Percentiles rank a stretch among this genome's conserved stretches.
These are phyloP conservation scores for Zosterops pallidus DNA, from an alignment of 2,113 vertebrate genomes.

Conservation along the genomic window DNA sequence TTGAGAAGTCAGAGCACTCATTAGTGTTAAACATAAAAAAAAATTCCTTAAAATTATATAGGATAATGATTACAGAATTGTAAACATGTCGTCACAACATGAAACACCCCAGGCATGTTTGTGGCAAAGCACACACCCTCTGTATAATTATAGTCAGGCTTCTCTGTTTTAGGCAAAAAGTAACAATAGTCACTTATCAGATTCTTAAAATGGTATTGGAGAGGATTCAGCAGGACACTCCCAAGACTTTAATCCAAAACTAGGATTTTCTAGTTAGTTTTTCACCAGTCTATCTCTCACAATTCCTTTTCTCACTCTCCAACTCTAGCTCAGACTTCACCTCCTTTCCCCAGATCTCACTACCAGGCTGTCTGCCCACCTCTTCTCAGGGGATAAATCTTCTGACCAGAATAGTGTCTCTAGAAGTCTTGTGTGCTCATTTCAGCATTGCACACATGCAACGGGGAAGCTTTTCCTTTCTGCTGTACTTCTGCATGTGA, in stretches of 20 bases:
- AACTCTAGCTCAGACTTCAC: neutral
- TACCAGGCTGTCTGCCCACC: neutral
- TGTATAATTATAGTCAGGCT: conserved; percentile 19
- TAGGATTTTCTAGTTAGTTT: neutral
- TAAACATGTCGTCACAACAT: conserved; percentile 15
- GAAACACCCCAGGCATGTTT: neutral
- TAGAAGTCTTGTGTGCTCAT: neutral
- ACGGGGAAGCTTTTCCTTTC: rapidly evolving
- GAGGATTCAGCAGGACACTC: conserved; percentile 33
- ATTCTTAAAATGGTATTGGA: conserved; percentile 39
- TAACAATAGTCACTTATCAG: conserved; percentile 45
- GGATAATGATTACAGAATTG: neutral
- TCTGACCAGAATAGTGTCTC: neutral
- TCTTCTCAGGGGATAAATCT: neutral
- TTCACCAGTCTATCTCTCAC: neutral
- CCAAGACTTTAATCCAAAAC: neutral
- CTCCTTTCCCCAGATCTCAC: neutral
- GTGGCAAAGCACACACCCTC: conserved; percentile 16
- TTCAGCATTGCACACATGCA: neutral
- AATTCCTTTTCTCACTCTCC: neutral
- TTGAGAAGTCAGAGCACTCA: neutral
- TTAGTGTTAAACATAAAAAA: neutral
- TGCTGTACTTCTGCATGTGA: neutral
- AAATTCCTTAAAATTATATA: conserved; percentile 29
- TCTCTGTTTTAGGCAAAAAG: conserved; percentile 40